Base-by-base conservation (phyloP, 2,888 invertebrate genomes). In the Eupithecia dodoneata region DNA sequence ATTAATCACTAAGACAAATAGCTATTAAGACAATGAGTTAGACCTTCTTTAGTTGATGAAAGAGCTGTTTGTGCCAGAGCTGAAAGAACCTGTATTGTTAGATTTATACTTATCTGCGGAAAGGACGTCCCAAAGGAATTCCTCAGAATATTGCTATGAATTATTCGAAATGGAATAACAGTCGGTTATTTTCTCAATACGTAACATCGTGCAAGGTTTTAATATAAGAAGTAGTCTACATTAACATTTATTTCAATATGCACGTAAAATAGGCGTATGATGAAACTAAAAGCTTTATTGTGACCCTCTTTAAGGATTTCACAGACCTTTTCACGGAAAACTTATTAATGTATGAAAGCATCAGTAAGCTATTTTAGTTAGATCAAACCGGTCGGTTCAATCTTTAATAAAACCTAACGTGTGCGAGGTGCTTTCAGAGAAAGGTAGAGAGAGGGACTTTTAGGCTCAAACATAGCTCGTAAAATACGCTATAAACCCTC, bases 51-150 rank as follows among this genome's bases (percentile, higher is more conserved):
- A 52, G 30, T 65, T 74, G 55, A 55, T 18, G 44, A 74, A 67
- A 59, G 49, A 67, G 67, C 71, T 42, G 72, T 71, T 71, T 73
- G 65, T 55, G 18, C 45, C 65, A 63, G 74, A n/a, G 66, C 73
- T 73, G 63, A 75, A 76, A 74, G 74, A 73, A 72, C 75, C 76
- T 70, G 72, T 73, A 72, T 66, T 73, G 75, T 74, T 72, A 76
- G 75, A 71, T 75, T 80, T 71, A 79, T 82, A 77, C 74, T 74
- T 79, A 74, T 79, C 80, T 70, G 69, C 47, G 69, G 75, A 75
- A 69, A 73, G 72, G 66, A 74, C 63, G 75, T 73, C 76, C 73
- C 75, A 72, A 42, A 66, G 73, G 77, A 72, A 66, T 71, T 67
- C 67, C 70, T 74, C 76, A 72, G 67, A 81, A 77, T 78, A 79